phyloP scores from a whole-genome alignment of 2,797 vertebrate species.

The Schizopygopsis malacanthus region DNA sequence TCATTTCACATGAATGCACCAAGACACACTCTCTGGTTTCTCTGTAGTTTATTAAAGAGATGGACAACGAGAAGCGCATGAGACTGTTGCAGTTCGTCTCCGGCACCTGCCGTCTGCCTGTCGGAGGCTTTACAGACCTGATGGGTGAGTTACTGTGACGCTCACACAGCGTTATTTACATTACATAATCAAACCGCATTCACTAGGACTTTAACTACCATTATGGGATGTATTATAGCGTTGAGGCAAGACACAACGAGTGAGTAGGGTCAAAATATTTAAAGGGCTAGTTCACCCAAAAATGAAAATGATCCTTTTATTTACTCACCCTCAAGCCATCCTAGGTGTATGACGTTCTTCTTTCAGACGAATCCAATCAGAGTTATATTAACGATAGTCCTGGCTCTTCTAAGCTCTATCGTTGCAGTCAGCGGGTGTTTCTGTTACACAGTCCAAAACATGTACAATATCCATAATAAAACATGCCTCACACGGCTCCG shows the following conservation, averaged over 20 bases:
- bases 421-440: no score
- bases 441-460: no score
- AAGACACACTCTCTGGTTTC: not conserved
- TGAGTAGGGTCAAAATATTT: not conserved
- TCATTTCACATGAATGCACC: not conserved
- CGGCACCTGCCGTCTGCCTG: constrained; percentile 93
- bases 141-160: constrained; percentile 83
- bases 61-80: constrained; percentile 98
- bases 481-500: no score
- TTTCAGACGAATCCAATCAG: no score
- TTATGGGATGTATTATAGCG: not conserved
- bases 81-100: constrained; percentile 96
- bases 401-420: no score
- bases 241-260: not conserved
- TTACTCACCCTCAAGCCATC: no score
- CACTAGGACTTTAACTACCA: not conserved
- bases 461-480: no score
- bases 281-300: no score
- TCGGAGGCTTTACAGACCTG: constrained; percentile 95
- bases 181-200: not conserved
- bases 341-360: no score
- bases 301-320: no score
- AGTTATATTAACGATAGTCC: no score
- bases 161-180: not conserved
- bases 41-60: constrained; percentile 94